A percentile compares a stretch with the other conserved stretches of the same genome.
These are phyloP conservation scores for Myrmophylax atrothorax DNA, from an alignment of 2,113 vertebrate species.

Conservation along the genomic window DNA sequence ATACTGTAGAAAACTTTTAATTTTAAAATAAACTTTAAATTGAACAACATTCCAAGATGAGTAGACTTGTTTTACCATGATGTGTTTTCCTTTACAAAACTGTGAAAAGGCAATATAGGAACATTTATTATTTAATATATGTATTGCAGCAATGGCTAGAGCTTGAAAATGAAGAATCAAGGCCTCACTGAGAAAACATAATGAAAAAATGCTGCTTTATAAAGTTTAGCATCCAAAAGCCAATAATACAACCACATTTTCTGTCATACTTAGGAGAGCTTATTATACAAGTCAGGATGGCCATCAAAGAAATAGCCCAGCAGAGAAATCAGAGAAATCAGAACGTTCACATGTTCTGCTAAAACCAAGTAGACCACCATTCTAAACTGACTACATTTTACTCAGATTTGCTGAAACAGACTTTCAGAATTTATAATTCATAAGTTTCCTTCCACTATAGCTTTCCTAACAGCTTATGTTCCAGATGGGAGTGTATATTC, in stretches of 20 bases:
- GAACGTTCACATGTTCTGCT: background rate
- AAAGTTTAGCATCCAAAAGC: background rate
- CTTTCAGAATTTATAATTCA: background rate
- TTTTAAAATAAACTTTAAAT: background rate
- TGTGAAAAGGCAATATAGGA: background rate
- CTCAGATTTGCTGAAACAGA: background rate
- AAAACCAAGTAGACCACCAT: background rate
- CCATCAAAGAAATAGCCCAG: background rate
- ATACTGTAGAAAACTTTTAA: background rate
- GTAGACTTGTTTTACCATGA: background rate
- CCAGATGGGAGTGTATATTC: background rate
- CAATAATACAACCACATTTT: background rate
- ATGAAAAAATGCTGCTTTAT: background rate
- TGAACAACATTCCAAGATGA: background rate
- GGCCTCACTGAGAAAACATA: background rate
- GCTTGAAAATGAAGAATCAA: background rate
- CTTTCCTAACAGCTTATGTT: background rate
- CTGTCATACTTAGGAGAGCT: background rate
- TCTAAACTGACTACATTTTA: background rate
- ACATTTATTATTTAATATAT: background rate
- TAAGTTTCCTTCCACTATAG: background rate
- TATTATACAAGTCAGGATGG: background rate
- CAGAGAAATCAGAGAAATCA: background rate
- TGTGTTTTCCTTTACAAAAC: background rate
- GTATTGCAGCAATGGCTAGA: background rate